Percentiles rank a stretch among this genome's conserved stretches.
Conservation (phyloP, 37 sponge, comb jelly and placozoan species). For the Halisarca cf. caerulea region DNA sequence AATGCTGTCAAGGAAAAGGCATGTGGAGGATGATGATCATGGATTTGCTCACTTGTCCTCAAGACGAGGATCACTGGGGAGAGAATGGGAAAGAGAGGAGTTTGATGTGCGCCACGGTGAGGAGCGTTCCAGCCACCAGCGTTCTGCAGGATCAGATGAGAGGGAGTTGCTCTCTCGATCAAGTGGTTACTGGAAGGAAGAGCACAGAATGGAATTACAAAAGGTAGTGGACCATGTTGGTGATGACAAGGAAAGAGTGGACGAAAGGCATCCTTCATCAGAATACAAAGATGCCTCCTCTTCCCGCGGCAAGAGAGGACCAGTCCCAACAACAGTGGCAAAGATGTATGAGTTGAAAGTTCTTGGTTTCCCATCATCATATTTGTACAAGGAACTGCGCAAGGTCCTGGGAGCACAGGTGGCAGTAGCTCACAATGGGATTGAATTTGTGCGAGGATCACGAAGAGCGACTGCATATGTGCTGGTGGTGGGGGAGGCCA, state of each 20-base stretch:
- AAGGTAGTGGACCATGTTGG: background rate
- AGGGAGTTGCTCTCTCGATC: too few relatives aligned
- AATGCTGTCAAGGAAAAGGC: too few relatives aligned
- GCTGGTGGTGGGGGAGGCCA: conserved; percentile 30
- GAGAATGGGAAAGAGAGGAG: too few relatives aligned
- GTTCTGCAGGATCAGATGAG: too few relatives aligned
- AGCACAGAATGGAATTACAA: background rate
- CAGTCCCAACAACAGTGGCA: background rate
- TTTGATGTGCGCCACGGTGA: too few relatives aligned
- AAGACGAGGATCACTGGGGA: too few relatives aligned
- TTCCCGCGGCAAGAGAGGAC: conserved; percentile 10
- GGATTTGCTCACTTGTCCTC: too few relatives aligned
- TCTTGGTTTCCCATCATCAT: conserved; percentile 46
- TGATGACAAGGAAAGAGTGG: background rate
- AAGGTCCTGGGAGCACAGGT: conserved; percentile 37
- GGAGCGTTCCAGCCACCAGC: too few relatives aligned
- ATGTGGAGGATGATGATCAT: too few relatives aligned
- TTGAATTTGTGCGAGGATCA: conserved; percentile 40
- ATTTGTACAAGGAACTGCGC: conserved; percentile 62
- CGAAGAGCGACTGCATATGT: conserved; percentile 27
- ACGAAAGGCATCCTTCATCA: background rate
- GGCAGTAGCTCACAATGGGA: conserved; percentile 32
- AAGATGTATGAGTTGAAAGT: conserved; percentile 40
- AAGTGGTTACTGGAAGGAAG: too few relatives aligned
- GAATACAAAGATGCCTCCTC: background rate